These are phyloP conservation scores for Agraylea sexmaculata DNA, from an alignment of 1,140 invertebrate genomes.

Conservation along the genomic window DNA sequence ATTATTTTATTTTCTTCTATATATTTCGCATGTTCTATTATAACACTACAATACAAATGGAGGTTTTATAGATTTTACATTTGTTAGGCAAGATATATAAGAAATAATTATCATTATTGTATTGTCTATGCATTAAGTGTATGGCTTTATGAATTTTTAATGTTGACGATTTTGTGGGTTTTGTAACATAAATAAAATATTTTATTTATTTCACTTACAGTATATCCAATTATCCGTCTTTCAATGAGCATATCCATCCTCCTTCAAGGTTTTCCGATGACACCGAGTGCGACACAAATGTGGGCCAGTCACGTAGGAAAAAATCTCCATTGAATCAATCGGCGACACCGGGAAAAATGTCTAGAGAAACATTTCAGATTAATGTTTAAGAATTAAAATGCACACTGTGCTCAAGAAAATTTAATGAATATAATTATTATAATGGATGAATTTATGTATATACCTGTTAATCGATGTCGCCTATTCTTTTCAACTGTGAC, in stretches of 20 bases:
- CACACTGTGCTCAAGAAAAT: too few relatives aligned
- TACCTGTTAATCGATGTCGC: too few relatives aligned
- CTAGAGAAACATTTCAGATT: conserved; percentile 55
- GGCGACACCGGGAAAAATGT: conserved; percentile 34
- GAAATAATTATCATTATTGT: too few relatives aligned
- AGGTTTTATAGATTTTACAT: too few relatives aligned
- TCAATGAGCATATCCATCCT: conserved; percentile 62
- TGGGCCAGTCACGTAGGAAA: conserved; percentile 22
- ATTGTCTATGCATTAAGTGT: too few relatives aligned
- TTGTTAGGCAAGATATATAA: too few relatives aligned
- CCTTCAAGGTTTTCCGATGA: conserved; percentile 61
- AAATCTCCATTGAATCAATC: conserved; percentile 32
- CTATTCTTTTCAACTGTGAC: too few relatives aligned
- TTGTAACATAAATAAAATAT: background rate
- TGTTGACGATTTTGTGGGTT: background rate
- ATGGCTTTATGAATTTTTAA: too few relatives aligned
- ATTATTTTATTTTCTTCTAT: conserved; percentile 6
- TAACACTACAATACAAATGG: too few relatives aligned
- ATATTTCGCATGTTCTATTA: too few relatives aligned
- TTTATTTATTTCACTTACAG: conserved; percentile 30
- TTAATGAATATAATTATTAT: too few relatives aligned
- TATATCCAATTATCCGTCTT: conserved; percentile 60
- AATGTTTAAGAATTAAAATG: conserved; percentile 43
- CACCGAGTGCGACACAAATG: conserved; percentile 41
- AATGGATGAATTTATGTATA: too few relatives aligned